phyloP scores from a whole-genome alignment of 2,797 vertebrate genomes.

The Pseudopleuronectes americanus region DNA sequence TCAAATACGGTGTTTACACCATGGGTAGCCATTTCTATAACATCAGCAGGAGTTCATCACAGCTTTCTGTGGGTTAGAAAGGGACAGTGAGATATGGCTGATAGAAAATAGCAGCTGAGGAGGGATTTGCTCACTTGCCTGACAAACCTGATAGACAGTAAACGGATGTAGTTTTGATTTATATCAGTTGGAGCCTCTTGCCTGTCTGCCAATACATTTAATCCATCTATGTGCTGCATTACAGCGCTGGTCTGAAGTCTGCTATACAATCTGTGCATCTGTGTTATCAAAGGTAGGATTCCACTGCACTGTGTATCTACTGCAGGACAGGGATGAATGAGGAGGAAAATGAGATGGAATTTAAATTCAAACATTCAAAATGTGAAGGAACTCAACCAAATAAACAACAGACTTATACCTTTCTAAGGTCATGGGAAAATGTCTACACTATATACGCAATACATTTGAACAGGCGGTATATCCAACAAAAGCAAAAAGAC shows the following conservation, averaged over 20 bases:
- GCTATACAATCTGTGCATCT: constrained; percentile 52
- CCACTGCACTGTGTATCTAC: constrained; percentile 17
- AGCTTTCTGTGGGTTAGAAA: constrained; percentile 68
- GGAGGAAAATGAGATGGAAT: constrained; percentile 21
- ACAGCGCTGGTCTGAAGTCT: constrained; percentile 29
- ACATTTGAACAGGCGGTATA: background rate
- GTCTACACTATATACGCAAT: background rate
- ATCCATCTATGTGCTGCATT: constrained; percentile 55
- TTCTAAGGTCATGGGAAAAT: background rate
- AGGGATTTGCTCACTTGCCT: constrained; percentile 73
- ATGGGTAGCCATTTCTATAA: constrained; percentile 26
- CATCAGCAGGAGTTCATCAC: constrained; percentile 57
- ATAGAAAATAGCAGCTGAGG: constrained; percentile 67
- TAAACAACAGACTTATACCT: background rate
- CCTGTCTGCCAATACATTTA: constrained; percentile 63
- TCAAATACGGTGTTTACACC: constrained; percentile 40
- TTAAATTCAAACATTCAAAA: constrained; percentile 18
- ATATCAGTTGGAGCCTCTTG: constrained; percentile 60
- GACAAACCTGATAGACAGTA: constrained; percentile 71
- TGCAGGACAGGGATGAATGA: constrained; percentile 11
- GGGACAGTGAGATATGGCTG: constrained; percentile 68
- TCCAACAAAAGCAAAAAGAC: background rate
- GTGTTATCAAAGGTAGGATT: constrained; percentile 42
- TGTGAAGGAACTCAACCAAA: background rate
- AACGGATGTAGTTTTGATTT: constrained; percentile 75